Percentiles rank a stretch among this genome's conserved stretches.
Conservation (phyloP, 2,797 vertebrate species). For the Gorsachius magnificus region DNA sequence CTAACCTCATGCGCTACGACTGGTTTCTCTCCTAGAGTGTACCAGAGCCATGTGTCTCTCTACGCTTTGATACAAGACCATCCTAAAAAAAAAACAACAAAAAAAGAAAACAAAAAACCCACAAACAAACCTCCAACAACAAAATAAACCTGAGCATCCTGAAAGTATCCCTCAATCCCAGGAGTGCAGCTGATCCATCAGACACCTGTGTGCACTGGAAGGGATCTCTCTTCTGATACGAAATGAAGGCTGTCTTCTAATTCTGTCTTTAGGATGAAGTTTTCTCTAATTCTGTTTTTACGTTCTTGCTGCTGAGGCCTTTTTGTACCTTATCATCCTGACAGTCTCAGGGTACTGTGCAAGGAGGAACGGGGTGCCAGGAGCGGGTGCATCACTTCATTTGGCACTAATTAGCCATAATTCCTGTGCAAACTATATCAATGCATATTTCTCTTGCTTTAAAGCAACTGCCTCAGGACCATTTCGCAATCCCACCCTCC, state of each 20-base stretch:
- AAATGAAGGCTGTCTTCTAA: neutral
- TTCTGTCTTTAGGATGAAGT: neutral
- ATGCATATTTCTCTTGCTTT: neutral
- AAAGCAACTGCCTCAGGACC: neutral
- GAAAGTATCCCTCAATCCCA: neutral
- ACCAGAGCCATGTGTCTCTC: neutral
- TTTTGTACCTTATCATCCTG: neutral
- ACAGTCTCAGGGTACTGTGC: neutral
- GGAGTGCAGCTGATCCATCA: neutral
- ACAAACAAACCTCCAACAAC: no score
- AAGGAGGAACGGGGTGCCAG: neutral
- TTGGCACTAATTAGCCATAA: neutral
- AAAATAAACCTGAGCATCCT: neutral
- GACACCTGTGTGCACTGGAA: neutral
- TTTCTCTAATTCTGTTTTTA: neutral
- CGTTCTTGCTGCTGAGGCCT: neutral
- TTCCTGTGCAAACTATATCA: neutral
- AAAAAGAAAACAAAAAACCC: no score
- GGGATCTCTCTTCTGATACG: neutral
- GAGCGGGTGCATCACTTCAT: fast-evolving
- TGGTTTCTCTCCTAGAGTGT: neutral
- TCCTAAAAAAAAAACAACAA: neutral
- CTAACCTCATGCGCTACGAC: fast-evolving
- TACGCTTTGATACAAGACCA: neutral
- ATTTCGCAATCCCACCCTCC: neutral